Base-by-base conservation (phyloP, 1,140 invertebrate genomes). In the Lordiphosa stackelbergi region DNA sequence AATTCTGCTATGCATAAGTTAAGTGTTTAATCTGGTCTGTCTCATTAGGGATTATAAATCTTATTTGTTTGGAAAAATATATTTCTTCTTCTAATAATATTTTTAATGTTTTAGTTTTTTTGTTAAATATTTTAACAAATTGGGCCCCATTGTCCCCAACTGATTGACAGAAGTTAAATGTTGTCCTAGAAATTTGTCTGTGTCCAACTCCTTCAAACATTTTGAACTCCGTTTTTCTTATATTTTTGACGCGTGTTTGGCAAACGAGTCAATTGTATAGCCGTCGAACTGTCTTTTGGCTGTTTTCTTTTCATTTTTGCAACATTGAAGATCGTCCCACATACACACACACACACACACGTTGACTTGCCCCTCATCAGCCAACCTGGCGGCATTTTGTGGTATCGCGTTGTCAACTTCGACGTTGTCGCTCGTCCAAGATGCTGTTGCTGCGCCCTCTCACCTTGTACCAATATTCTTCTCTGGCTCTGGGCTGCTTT, bases 371-470 rank as follows among this genome's bases (percentile, higher is more conserved):
- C 73, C 71, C 65, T 69, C 59, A 56, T 68, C 38, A 70, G 38
- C 35, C 43, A 41, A 31, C 35, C 53, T 63, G 36, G 53, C 48
- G 41, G 47, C 53, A 52, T 53, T 34, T 31, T 55, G 59, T 53
- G 55, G 53, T 46, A 46, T 47, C 53, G 63, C 53, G 66, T 75
- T 79, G 74, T 72, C 75, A 81, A 75, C 77, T 55, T 62, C 54
- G 49, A 12, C 35, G 36, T 12, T 13, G 47, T 36, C 11, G 49
- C 16, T 48, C 28, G 69, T 49, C 37, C 45, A 62, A 62, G 75
- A 68, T 49, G 78, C 75, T 71, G 75, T 75, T 71, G 75, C 63
- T 71, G 75, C 75, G 75, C 71, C 75, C 75, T 81, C 75, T 75
- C 71, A 74, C 75, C 75, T 81, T 61, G 43, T 46, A 9, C 11